phyloP scores from a whole-genome alignment of 2,113 vertebrate genomes.

The Butorides virescens region DNA sequence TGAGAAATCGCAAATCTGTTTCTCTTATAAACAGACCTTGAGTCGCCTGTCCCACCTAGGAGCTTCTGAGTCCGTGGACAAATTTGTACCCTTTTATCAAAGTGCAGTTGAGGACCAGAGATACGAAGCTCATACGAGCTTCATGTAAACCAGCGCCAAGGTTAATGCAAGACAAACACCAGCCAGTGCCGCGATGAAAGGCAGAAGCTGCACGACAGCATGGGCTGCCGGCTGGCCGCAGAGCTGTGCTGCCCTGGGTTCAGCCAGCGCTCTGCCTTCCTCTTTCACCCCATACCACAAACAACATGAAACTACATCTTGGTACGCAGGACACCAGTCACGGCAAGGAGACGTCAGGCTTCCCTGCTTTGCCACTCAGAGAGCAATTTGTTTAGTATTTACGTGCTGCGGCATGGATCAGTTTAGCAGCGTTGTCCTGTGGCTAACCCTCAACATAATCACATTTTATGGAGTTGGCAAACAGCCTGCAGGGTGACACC shows the following conservation, averaged over 20 bases:
- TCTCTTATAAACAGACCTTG: constrained; percentile 2
- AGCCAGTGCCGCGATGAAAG: fast-evolving
- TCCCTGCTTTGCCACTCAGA: neutral
- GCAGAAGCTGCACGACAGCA: neutral
- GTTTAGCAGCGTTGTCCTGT: neutral
- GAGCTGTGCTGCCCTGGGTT: neutral
- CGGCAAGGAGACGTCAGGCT: neutral
- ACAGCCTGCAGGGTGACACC: neutral
- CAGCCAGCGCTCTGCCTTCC: neutral
- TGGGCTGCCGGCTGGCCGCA: neutral
- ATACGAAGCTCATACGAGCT: neutral
- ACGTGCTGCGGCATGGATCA: fast-evolving
- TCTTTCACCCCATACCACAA: neutral
- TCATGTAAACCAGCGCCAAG: neutral
- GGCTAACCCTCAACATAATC: neutral
- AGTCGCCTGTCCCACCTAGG: neutral
- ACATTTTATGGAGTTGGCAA: neutral
- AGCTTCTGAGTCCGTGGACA: neutral
- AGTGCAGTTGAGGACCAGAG: neutral
- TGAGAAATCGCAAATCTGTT: neutral
- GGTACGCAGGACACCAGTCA: neutral
- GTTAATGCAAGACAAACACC: neutral
- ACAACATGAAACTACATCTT: fast-evolving
- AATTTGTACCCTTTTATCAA: neutral
- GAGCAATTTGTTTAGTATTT: neutral